Evolutionary conservation across 2,888 invertebrate species (phyloP).

Genomic region (Nomada fucata): DNA sequence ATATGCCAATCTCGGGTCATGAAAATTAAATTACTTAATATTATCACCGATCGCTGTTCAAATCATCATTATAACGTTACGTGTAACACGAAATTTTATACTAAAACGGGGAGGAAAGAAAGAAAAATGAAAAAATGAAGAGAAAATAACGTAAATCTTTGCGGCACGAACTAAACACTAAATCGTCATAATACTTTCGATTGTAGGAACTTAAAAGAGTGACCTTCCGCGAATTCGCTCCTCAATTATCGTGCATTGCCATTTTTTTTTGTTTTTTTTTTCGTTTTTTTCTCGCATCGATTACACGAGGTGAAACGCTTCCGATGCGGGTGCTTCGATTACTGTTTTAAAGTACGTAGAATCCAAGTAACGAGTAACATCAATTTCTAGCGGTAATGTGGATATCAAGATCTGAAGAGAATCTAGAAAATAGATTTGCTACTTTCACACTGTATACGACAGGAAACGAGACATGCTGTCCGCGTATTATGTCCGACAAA

Average conservation of each 20-base stretch:
- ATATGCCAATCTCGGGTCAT: conserved; percentile 10
- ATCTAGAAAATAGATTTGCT: conserved; percentile 59
- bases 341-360: conserved; percentile 43
- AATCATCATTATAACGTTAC: neutral
- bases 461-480: conserved; percentile 39
- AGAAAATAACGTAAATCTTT: conserved; percentile 5
- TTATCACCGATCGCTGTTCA: neutral
- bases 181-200: conserved; percentile 52
- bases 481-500: conserved; percentile 38
- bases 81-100: neutral
- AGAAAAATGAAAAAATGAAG: neutral
- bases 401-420: conserved; percentile 42
- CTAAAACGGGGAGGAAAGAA: neutral
- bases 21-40: conserved; percentile 32
- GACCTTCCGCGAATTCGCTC: conserved; percentile 17
- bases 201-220: conserved; percentile 53
- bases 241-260: conserved; percentile 11
- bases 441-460: conserved; percentile 48
- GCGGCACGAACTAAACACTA: conserved; percentile 37
- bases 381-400: conserved; percentile 31
- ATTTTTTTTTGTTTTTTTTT: too few relatives aligned
- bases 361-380: conserved; percentile 60
- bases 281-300: neutral
- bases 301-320: conserved; percentile 3
- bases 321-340: conserved; percentile 2